These are phyloP conservation scores for Tamandua tetradactyla DNA, from an alignment of 2,797 vertebrate species.

Conservation along the genomic window DNA sequence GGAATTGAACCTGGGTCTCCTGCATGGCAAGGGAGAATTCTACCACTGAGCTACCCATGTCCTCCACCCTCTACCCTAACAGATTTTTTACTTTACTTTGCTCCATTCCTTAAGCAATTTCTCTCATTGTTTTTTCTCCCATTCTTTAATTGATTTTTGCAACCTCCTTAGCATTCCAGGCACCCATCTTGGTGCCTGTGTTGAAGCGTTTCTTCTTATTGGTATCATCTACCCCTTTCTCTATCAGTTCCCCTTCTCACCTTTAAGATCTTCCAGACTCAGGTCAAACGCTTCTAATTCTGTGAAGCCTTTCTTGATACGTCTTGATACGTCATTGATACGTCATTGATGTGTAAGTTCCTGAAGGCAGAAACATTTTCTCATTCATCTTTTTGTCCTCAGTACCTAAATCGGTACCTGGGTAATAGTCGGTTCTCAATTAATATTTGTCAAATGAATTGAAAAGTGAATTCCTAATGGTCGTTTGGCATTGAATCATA, in stretches of 20 bases:
- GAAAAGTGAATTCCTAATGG: neutral
- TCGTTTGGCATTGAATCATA: neutral
- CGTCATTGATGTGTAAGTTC: neutral
- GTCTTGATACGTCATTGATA: neutral
- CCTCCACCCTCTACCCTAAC: too few species aligned
- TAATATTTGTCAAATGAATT: neutral
- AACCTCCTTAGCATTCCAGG: neutral
- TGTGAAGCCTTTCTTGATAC: neutral
- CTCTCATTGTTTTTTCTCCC: neutral
- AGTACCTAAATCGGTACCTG: neutral
- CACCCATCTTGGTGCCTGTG: neutral
- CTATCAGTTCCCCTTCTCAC: neutral
- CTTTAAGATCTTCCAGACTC: neutral
- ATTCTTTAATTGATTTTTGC: neutral
- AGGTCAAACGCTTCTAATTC: neutral
- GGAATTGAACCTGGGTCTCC: too few species aligned
- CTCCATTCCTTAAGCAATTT: neutral
- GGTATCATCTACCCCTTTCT: neutral
- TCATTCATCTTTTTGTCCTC: neutral
- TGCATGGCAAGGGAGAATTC: too few species aligned
- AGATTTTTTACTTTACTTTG: neutral
- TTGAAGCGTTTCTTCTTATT: neutral
- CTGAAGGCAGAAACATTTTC: neutral
- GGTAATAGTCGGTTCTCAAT: neutral
- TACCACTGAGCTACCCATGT: too few species aligned